phyloP scores from a whole-genome alignment of 30 jellyfish, hydroid and myxozoan species.

The Catostylus mosaicus region DNA sequence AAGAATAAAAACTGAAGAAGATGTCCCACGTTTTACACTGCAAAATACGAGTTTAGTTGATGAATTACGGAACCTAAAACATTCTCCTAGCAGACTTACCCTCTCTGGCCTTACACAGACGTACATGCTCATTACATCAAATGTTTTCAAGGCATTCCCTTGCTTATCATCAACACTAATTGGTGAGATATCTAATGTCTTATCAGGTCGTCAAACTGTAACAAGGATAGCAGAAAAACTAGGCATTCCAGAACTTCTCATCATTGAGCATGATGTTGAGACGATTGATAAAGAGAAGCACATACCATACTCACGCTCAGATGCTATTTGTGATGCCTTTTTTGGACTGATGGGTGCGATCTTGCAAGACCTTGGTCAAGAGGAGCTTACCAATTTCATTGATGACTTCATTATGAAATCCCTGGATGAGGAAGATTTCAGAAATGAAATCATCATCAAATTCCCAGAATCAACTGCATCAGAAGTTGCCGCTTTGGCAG shows the following conservation, averaged over 20 bases:
- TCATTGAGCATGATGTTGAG: conserved; percentile 70
- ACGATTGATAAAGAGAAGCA: conserved; percentile 54
- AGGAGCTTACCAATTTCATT: conserved; percentile 63
- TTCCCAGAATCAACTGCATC: conserved; percentile 53
- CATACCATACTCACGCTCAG: conserved; percentile 68
- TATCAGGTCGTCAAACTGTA: conserved; percentile 61
- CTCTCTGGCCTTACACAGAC: conserved; percentile 63
- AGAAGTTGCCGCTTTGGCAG: conserved; percentile 52
- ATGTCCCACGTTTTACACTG: conserved; percentile 20
- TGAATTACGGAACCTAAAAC: conserved; percentile 18
- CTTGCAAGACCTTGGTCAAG: conserved; percentile 68
- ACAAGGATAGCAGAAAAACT: conserved; percentile 67
- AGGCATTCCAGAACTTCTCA: conserved; percentile 78
- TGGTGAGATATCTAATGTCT: conserved; percentile 21
- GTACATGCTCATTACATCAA: conserved; percentile 35
- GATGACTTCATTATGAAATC: conserved; percentile 73
- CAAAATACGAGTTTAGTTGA: conserved; percentile 23
- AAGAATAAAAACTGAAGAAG: conserved; percentile 42
- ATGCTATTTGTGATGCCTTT: conserved; percentile 84
- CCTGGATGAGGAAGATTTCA: conserved; percentile 66
- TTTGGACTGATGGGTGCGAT: conserved; percentile 94
- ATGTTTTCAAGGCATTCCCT: conserved; percentile 61
- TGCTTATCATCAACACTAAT: conserved; percentile 55
- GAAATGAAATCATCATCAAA: conserved; percentile 53
- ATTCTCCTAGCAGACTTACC: conserved; percentile 63